Conservation (phyloP, 1,140 invertebrate species). For the Drosophila pseudoobscura region DNA sequence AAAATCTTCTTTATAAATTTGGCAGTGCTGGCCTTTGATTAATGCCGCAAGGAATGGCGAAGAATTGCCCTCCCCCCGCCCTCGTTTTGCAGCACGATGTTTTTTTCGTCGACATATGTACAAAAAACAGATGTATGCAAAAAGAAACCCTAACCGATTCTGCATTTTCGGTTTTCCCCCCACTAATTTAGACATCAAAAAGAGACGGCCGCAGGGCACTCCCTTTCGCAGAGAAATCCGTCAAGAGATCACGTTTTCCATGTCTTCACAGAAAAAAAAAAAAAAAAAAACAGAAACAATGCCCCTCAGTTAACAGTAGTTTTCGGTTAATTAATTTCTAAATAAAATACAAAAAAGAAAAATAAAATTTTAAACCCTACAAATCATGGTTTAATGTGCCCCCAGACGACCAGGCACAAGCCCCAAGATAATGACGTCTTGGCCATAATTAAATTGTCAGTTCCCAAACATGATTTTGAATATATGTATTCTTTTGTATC, state of each 20-base stretch:
- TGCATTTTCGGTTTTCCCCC: conserved; percentile 51
- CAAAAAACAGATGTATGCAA: neutral
- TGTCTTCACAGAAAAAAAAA: conserved; percentile 37
- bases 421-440: conserved; percentile 24
- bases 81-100: too few relatives aligned
- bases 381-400: conserved; percentile 68
- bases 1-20: conserved; percentile 68
- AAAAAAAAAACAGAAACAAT: conserved; percentile 23
- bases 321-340: conserved; percentile 73
- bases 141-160: conserved; percentile 24
- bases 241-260: conserved; percentile 69
- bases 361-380: conserved; percentile 48
- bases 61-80: too few relatives aligned
- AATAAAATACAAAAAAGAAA: conserved; percentile 49
- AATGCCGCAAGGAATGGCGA: conserved; percentile 27
- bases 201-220: conserved; percentile 12
- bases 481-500: conserved; percentile 6
- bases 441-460: conserved; percentile 68
- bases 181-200: conserved; percentile 71
- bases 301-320: conserved; percentile 68
- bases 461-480: conserved; percentile 41
- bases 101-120: too few relatives aligned
- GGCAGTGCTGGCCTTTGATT: conserved; percentile 49
- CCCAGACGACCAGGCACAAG: conserved; percentile 35
- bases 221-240: conserved; percentile 40